These are phyloP conservation scores for Leptosomus discolor DNA, from an alignment of 2,113 vertebrate species.

Conservation along the genomic window DNA sequence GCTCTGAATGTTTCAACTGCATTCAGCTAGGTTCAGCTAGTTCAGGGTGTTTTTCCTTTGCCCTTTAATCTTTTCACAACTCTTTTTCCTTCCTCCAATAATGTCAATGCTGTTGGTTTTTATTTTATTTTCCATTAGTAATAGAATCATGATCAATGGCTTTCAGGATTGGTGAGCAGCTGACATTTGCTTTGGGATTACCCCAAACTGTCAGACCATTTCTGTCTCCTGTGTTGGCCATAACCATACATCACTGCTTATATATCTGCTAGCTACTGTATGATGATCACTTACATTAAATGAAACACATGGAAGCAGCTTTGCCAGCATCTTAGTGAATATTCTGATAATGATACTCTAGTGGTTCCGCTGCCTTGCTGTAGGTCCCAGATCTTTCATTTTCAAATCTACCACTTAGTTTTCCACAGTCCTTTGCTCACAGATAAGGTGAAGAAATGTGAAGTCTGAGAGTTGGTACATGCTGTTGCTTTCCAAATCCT, in stretches of 20 bases:
- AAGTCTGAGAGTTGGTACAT: neutral
- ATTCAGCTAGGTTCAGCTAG: neutral
- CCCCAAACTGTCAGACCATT: neutral
- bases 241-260: neutral
- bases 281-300: neutral
- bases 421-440: neutral
- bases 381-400: neutral
- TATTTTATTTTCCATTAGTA: constrained; percentile 2
- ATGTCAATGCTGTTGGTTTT: neutral
- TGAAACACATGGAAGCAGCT: neutral
- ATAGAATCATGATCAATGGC: neutral
- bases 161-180: neutral
- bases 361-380: neutral
- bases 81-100: neutral
- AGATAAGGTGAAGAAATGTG: neutral
- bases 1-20: neutral
- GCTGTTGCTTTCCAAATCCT: neutral
- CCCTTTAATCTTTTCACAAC: neutral
- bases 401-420: neutral
- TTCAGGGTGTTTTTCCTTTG: neutral
- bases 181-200: constrained; percentile 20
- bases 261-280: neutral
- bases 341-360: neutral
- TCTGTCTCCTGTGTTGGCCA: neutral
- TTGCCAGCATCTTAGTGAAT: neutral